Percentiles rank a stretch among this genome's conserved stretches.
Evolutionary conservation across 2,797 vertebrate genomes (phyloP).

Genomic region (Helarctos malayanus): DNA sequence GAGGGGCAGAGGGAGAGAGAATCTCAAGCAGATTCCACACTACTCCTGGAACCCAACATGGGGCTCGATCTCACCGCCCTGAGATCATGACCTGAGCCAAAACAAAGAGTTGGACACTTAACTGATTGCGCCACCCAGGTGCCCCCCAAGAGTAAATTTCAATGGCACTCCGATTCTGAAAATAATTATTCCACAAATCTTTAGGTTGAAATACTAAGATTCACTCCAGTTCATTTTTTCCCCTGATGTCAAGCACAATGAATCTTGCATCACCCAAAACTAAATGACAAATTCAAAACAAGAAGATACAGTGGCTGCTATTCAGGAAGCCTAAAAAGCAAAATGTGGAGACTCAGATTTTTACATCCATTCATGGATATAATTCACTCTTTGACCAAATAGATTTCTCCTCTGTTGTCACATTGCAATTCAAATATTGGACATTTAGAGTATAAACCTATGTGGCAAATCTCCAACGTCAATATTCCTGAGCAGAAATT

Average conservation of each 20-base stretch:
- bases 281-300: conserved; percentile 39
- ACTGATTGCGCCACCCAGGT: accelerated
- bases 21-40: not conserved
- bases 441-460: not conserved
- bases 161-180: not conserved
- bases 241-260: not conserved
- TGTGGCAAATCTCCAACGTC: conserved; percentile 50
- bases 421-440: not conserved
- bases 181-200: not conserved
- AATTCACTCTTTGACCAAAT: not conserved
- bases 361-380: not conserved
- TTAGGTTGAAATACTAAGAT: not conserved
- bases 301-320: not conserved
- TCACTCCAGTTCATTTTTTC: not conserved
- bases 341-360: not conserved
- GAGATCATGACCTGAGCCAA: not conserved
- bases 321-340: not conserved
- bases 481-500: conserved; percentile 36
- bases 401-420: not conserved
- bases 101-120: not conserved
- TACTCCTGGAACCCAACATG: not conserved
- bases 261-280: not conserved
- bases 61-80: not conserved
- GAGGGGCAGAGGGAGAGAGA: not conserved
- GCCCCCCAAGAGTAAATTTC: not conserved